A percentile compares a stretch with the other conserved stretches of the same genome.
phyloP scores from a whole-genome alignment of 35 echinoderm and acorn worm genomes.

The Holothuria glaberrima region DNA sequence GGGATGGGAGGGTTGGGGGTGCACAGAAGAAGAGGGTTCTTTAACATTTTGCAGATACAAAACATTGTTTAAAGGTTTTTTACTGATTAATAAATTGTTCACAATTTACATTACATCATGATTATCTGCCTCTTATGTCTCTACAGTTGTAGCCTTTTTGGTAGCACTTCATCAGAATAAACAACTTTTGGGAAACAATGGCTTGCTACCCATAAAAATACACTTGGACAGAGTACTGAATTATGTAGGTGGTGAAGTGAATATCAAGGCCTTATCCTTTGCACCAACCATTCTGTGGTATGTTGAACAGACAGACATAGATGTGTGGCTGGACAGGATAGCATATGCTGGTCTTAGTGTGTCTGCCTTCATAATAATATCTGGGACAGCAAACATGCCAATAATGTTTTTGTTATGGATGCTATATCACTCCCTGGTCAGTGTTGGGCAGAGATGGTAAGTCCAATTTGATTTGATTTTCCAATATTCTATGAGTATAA shows the following conservation, averaged over 20 bases:
- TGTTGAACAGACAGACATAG: slow-evolving; percentile 67
- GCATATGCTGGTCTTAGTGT: slow-evolving; percentile 79
- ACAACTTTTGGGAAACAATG: slow-evolving; percentile 73
- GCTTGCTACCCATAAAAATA: slow-evolving; percentile 75
- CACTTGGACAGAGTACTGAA: slow-evolving; percentile 85
- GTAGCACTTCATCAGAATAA: slow-evolving; percentile 96
- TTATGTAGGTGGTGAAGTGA: slow-evolving; percentile 77
- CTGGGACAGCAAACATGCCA: slow-evolving; percentile 91
- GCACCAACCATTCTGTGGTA: slow-evolving; percentile 90
- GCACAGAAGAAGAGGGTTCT: no score
- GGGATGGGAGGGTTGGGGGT: no score
- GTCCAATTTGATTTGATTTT: neutral
- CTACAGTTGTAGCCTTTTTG: slow-evolving; percentile 85
- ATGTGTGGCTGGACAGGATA: slow-evolving; percentile 82
- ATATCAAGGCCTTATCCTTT: slow-evolving; percentile 69
- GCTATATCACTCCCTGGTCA: slow-evolving; percentile 93
- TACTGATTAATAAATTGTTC: no score
- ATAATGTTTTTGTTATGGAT: slow-evolving; percentile 84
- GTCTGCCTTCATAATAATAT: slow-evolving; percentile 69
- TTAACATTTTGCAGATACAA: no score
- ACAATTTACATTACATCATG: no score
- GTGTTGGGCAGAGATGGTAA: slow-evolving; percentile 98
- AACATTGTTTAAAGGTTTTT: no score
- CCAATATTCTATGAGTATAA: no score
- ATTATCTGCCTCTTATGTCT: slow-evolving; percentile 13